Percentiles rank a stretch among this genome's conserved stretches.
phyloP scores from a whole-genome alignment of 2,113 vertebrate species.

The Paraplagusia blochii region DNA sequence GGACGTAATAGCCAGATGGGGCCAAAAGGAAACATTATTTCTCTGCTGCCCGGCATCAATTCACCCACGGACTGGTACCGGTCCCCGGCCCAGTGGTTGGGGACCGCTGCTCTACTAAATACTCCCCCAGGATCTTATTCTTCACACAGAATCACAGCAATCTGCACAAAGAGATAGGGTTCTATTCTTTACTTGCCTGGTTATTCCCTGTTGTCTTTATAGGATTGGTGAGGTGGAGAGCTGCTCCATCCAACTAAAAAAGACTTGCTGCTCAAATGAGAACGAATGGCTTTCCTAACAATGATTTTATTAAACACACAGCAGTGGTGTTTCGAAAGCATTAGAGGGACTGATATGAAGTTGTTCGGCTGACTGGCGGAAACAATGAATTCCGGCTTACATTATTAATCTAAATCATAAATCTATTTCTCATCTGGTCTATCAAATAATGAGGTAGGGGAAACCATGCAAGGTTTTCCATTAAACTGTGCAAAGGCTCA shows the following conservation, averaged over 20 bases:
- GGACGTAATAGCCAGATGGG: too few species aligned
- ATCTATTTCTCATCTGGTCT: constrained; percentile 72
- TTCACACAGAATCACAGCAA: constrained; percentile 21
- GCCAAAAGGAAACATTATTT: too few species aligned
- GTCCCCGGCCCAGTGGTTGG: too few species aligned
- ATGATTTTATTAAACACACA: constrained; percentile 75
- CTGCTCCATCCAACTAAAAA: constrained; percentile 64
- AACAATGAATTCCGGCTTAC: constrained; percentile 73
- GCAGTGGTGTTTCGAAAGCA: constrained; percentile 66
- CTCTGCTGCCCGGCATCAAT: too few species aligned
- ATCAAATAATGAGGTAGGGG: constrained; percentile 70
- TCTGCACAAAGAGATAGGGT: constrained; percentile 47
- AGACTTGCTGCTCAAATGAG: constrained; percentile 72
- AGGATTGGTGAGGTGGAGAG: constrained; percentile 61
- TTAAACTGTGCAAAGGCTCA: constrained; percentile 49
- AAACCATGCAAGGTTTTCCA: constrained; percentile 55
- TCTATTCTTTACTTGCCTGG: constrained; percentile 62
- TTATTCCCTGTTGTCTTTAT: constrained; percentile 53
- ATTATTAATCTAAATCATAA: constrained; percentile 75
- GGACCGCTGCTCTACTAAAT: constrained; percentile 40
- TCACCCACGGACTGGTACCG: too few species aligned
- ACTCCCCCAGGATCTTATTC: constrained; percentile 42
- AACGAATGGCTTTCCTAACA: constrained; percentile 76
- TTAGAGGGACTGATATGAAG: constrained; percentile 74
- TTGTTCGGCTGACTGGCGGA: constrained; percentile 69